A percentile compares a stretch with the other conserved stretches of the same genome.
These are phyloP conservation scores for Lutjanus erythropterus DNA, from an alignment of 2,113 vertebrate species.

Conservation along the genomic window DNA sequence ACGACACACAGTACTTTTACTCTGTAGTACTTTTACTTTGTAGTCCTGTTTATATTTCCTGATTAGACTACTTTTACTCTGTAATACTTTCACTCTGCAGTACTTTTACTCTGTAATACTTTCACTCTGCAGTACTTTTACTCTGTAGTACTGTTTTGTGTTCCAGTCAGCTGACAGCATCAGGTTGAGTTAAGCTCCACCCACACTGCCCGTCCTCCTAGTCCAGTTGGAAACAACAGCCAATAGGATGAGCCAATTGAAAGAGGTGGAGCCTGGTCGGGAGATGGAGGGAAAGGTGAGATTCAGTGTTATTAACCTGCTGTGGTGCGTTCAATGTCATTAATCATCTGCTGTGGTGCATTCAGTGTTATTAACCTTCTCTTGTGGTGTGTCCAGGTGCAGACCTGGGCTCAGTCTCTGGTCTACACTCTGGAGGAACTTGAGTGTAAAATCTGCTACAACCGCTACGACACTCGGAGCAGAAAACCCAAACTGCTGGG, in stretches of 20 bases:
- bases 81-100: too few relatives aligned
- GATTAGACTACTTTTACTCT: not conserved
- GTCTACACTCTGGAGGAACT: conserved; percentile 82
- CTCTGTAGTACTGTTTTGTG: not conserved
- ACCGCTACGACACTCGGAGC: conserved; percentile 83
- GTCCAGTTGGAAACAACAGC: conserved; percentile 6
- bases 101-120: not conserved
- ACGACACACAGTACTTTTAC: not conserved
- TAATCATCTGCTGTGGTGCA: not conserved
- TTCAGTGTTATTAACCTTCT: not conserved
- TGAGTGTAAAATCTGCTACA: conserved; percentile 93
- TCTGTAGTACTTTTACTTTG: not conserved
- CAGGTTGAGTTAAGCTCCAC: conserved; percentile 21
- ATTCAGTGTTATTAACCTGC: not conserved
- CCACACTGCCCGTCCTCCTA: not conserved
- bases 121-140: too few relatives aligned
- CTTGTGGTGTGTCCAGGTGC: conserved; percentile 51
- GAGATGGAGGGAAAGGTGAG: conserved; percentile 68
- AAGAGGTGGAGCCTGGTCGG: conserved; percentile 51
- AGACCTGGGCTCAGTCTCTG: conserved; percentile 70
- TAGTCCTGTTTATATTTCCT: too few relatives aligned
- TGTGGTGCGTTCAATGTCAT: not conserved
- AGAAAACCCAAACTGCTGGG: conserved; percentile 87
- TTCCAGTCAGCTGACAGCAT: conserved; percentile 33
- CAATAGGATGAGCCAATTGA: conserved; percentile 57